These are phyloP conservation scores for Centrocercus urophasianus DNA, from an alignment of 2,113 vertebrate genomes.

Conservation along the genomic window DNA sequence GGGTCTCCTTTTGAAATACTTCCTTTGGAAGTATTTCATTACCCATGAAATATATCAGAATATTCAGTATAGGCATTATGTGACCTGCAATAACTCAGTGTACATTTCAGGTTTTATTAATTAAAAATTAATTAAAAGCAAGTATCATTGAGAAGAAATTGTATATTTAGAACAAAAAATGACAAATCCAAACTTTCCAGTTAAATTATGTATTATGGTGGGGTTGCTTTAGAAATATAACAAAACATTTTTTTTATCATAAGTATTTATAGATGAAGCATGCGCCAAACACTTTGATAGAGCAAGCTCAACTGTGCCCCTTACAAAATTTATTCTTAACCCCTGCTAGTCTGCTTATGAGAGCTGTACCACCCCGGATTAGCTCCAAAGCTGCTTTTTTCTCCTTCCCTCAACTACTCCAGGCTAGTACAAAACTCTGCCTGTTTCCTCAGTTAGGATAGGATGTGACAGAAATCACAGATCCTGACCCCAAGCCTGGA, in stretches of 20 bases:
- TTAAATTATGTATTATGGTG: background rate
- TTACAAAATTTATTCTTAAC: background rate
- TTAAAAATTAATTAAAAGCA: background rate
- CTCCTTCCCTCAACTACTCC: background rate
- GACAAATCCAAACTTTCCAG: background rate
- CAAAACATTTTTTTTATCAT: accelerated
- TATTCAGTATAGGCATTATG: background rate
- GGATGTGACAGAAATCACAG: background rate
- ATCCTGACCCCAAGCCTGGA: background rate
- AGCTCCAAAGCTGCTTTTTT: background rate
- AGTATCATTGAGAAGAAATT: background rate
- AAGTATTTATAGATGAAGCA: background rate
- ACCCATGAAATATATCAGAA: background rate
- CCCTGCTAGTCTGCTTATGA: background rate
- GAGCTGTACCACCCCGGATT: accelerated
- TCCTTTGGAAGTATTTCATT: background rate
- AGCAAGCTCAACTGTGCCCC: background rate
- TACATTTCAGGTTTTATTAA: background rate
- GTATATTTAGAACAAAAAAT: background rate
- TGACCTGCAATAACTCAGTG: background rate
- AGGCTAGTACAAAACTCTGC: background rate
- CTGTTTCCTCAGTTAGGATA: background rate
- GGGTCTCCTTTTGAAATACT: background rate
- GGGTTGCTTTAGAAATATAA: background rate
- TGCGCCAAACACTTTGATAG: background rate